A percentile compares a stretch with the other conserved stretches of the same genome.
phyloP scores from a whole-genome alignment of 2,113 vertebrate genomes.

The Leptosomus discolor region DNA sequence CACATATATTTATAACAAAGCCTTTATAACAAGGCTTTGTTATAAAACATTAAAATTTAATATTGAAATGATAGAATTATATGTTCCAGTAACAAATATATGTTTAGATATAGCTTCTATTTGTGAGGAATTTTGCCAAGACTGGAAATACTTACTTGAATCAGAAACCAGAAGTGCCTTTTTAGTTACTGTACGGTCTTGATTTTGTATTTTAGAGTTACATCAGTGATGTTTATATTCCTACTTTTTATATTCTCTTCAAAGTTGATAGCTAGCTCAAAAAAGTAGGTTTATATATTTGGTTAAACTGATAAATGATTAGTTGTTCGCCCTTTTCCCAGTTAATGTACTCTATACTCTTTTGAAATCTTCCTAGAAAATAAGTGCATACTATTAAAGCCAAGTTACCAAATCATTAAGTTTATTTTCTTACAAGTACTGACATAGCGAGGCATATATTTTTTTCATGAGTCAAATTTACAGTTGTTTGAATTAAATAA shows the following conservation, averaged over 20 bases:
- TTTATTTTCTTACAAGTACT: conserved; percentile 46
- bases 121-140: not conserved
- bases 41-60: not conserved
- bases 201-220: not conserved
- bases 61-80: not conserved
- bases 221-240: not conserved
- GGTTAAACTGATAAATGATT: not conserved
- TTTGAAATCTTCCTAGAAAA: not conserved
- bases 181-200: not conserved
- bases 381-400: not conserved
- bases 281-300: not conserved
- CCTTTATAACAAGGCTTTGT: too few species aligned
- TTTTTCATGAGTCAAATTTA: conserved; percentile 20
- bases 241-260: conserved; percentile 13
- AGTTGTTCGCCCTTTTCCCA: not conserved
- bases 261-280: not conserved
- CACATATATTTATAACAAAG: too few species aligned
- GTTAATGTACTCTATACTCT: not conserved
- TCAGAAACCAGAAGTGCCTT: conserved; percentile 8
- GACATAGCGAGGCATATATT: not conserved
- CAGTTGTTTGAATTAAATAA: not conserved
- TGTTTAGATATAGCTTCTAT: not conserved
- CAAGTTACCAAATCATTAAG: not conserved
- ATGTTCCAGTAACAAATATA: not conserved
- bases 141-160: conserved; percentile 5